Evolutionary conservation across 2,888 invertebrate species (phyloP).

Genomic region (Drosophila dives): DNA sequence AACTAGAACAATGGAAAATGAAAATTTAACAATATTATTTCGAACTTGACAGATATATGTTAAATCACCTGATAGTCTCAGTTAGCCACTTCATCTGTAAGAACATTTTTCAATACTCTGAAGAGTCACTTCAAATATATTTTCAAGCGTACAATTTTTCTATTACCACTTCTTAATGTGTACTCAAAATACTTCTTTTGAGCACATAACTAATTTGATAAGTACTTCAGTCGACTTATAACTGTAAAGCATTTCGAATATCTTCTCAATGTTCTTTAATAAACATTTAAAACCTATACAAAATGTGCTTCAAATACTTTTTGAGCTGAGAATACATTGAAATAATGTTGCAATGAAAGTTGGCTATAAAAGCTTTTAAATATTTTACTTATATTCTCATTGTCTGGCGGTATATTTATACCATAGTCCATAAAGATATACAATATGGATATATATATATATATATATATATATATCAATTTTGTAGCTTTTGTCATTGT

Average conservation of each 20-base stretch:
- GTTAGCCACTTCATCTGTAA: neutral
- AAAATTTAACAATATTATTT: neutral
- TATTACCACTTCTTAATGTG: no score
- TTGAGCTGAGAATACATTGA: neutral
- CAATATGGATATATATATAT: neutral
- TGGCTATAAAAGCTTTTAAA: neutral
- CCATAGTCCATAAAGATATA: neutral
- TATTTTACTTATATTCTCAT: conserved; percentile 1
- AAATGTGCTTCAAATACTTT: neutral
- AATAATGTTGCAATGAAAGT: neutral
- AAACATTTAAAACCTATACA: neutral
- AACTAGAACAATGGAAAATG: neutral
- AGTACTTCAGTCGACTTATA: neutral
- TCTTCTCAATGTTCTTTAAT: neutral
- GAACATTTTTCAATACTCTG: neutral
- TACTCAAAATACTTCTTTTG: neutral
- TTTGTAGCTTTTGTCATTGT: conserved; percentile 21
- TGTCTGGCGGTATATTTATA: conserved; percentile 7
- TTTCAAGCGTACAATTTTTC: neutral
- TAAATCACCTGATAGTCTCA: neutral
- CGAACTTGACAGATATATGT: conserved; percentile 22
- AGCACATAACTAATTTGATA: neutral
- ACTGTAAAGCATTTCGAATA: neutral
- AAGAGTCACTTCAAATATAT: neutral
- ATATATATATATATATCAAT: neutral